Percentiles rank a stretch among this genome's conserved stretches.
Evolutionary conservation across 2,113 vertebrate species (phyloP).

Genomic region (Scopus umbretta): DNA sequence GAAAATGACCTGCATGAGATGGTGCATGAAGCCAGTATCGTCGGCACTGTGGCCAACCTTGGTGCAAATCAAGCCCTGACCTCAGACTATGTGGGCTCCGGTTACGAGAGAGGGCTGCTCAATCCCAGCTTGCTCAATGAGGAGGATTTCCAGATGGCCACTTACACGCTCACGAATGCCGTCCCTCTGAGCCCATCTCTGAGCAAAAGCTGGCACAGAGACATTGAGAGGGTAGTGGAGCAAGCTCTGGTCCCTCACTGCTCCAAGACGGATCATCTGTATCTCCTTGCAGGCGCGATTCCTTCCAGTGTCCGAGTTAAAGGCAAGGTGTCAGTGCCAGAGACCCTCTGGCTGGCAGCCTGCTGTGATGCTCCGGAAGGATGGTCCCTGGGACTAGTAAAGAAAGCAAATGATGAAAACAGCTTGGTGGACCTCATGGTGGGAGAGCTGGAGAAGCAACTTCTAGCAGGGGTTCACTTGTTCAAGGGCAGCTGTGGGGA

Average conservation of each 20-base stretch:
- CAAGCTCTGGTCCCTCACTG: conserved; percentile 69
- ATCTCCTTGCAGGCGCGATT: conserved; percentile 66
- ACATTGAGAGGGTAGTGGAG: conserved; percentile 60
- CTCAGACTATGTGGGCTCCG: conserved; percentile 67
- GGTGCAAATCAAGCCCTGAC: conserved; percentile 73
- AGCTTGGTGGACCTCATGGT: conserved; percentile 63
- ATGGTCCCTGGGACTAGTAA: conserved; percentile 76
- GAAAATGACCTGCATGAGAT: conserved; percentile 58
- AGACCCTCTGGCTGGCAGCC: conserved; percentile 75
- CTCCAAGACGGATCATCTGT: conserved; percentile 51
- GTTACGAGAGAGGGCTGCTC: conserved; percentile 66
- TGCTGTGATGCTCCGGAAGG: conserved; percentile 62
- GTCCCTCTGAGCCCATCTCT: conserved; percentile 65
- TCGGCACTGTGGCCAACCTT: conserved; percentile 48
- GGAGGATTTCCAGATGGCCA: conserved; percentile 41
- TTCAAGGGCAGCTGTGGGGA: conserved; percentile 69
- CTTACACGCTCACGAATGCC: conserved; percentile 61
- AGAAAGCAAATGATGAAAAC: not conserved
- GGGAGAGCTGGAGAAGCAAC: conserved; percentile 68
- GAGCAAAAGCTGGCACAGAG: conserved; percentile 69
- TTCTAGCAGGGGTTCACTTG: conserved; percentile 48
- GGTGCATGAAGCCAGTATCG: not conserved
- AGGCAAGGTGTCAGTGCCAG: conserved; percentile 65
- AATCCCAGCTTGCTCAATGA: conserved; percentile 62
- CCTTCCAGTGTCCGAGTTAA: conserved; percentile 61